Base-by-base conservation (phyloP, 2,797 vertebrate species). In the Chiloscyllium punctatum region DNA sequence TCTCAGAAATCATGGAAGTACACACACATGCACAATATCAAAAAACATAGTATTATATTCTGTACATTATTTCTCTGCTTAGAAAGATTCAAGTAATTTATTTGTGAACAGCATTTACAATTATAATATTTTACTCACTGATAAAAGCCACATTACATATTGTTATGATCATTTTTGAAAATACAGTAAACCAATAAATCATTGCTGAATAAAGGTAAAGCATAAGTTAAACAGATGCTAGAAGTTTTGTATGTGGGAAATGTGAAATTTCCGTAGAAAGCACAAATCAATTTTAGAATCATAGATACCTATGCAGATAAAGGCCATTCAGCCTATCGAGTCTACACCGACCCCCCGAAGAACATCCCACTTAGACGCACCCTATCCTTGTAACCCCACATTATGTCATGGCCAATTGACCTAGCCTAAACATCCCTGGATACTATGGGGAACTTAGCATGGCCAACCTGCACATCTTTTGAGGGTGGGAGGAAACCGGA, bases 121-220 rank as follows among this genome's bases (percentile, higher is more conserved):
- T 69, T 25, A 72, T 18, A 27, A 13, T 27, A 33, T 21, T 30
- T 94, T 71, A 30, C 11, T 94, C 68, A 72, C 27, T 72, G 68
- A 48, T 94, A 74, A 94, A 94, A 94, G 69, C 94, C 23, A 51
- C 69, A 72, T 27, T 72, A 53, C 94, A 72, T 42, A 69, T n/a
- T 94, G 25, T 74, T 42, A 74, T 72, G 69, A 30, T 94, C 94
- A 71, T 37, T 71, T 94, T 94, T 53, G 23, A 94, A 94, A 42
- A 23, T 71, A 37, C 42, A 71, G 25, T 68, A 68, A 94, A 23
- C n/a, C 66, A 94, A 71, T 71, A 71, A 71, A 94, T 71, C 13
- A 37, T 25, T 27, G 9, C 91, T 48, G 68, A 71, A 71, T 71
- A 37, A 71, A 94, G 68, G 57, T 62, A 66, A 92, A 71, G 71